Base-by-base conservation (phyloP, 2,888 invertebrate genomes). In the Aquatica leii region DNA sequence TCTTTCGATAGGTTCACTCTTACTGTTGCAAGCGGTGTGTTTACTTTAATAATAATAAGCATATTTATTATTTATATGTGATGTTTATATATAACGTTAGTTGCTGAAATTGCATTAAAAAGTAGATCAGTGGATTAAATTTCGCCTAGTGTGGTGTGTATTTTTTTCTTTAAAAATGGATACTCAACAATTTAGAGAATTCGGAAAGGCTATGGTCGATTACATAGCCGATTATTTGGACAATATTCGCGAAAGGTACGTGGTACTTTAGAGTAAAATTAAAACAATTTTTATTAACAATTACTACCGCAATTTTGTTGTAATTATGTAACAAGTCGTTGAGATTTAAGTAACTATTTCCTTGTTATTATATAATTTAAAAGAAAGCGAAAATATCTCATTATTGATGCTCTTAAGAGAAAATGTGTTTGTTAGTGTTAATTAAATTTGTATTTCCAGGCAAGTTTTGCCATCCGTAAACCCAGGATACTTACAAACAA, bases 171-270 rank as follows among this genome's bases (percentile, higher is more conserved):
- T 17, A 24, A 15, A 52, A 17, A 65, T 94, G 93, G 90, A 94
- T 81, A 85, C 87, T 20, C 84, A 89, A 72, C 87, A 93, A 77
- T 94, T 94, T 82, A 86, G 90, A 66, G 89, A 91, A 73, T 93
- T 93, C 77, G 96, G 93, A 31, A 93, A 90, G 77, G 93, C 95
- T 21, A 89, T 94, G 64, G 87, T 97, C 66, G 96, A 97, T 80
- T 91, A 93, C 76, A 87, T 98, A 24, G 94, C 93, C n/a, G 91
- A 97, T 80, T 97, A 98, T 80, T 84, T 91, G 69, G 92, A 95
- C 69, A 91, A 87, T 71, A 90, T 97, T 67, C 87, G 94, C 74
- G 90, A 93, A 69, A 88, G 89, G 88, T 90, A 83, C 80, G n/a
- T n/a, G n/a, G 84, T 82, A 51, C 1, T 34, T 43, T 53, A 3